These are phyloP conservation scores for Autographa pulchrina DNA, from an alignment of 2,888 invertebrate species.

Conservation along the genomic window DNA sequence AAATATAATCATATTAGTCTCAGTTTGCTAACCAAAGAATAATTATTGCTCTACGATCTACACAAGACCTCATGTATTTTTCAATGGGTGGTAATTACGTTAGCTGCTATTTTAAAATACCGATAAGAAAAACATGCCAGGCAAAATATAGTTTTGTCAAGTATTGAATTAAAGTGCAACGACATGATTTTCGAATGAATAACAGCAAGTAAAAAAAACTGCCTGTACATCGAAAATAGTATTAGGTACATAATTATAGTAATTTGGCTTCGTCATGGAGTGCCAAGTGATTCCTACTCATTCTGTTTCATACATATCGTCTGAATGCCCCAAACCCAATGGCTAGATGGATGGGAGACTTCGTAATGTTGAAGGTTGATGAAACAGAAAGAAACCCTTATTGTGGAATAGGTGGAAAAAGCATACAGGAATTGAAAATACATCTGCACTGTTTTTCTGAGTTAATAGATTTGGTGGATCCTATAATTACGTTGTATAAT, in stretches of 20 bases:
- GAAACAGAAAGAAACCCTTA: too few relatives aligned
- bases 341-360: too few relatives aligned
- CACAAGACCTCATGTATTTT: conserved; percentile 1
- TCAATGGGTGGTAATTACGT: background rate
- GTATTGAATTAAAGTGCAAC: background rate
- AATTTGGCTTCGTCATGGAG: background rate
- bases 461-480: background rate
- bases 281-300: background rate
- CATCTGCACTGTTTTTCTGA: background rate
- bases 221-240: background rate
- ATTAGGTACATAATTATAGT: background rate
- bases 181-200: background rate
- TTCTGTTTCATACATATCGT: background rate
- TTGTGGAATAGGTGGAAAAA: too few relatives aligned
- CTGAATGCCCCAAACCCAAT: background rate
- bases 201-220: background rate
- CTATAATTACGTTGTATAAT: background rate
- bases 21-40: background rate
- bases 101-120: conserved; percentile 5
- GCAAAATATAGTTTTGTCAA: background rate
- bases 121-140: conserved; percentile 9
- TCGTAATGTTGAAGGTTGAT: too few relatives aligned
- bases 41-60: background rate
- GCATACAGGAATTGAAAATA: too few relatives aligned
- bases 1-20: conserved; percentile 7